Conservation (phyloP, 2,888 invertebrate species). For the Ceramica pisi region DNA sequence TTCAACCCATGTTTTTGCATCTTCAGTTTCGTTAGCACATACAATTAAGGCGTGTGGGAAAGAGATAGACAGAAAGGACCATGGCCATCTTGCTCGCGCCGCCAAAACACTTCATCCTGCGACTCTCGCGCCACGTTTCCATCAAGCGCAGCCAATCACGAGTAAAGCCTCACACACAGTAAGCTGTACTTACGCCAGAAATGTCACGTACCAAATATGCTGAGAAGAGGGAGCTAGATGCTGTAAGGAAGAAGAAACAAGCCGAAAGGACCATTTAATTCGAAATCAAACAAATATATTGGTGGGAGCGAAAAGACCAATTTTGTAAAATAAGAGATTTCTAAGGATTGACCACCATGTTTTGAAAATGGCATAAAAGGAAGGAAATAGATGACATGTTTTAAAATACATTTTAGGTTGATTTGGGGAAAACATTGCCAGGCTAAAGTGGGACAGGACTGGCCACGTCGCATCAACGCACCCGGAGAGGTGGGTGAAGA, state of each 20-base stretch:
- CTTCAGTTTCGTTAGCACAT: constrained; percentile 84
- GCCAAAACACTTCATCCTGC: constrained; percentile 79
- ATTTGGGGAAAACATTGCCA: no score
- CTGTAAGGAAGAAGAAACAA: background rate
- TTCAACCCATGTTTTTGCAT: constrained; percentile 63
- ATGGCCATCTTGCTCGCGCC: constrained; percentile 90
- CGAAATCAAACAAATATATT: background rate
- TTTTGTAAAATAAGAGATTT: background rate
- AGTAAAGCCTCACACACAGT: constrained; percentile 75
- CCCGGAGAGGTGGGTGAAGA: no score
- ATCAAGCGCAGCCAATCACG: constrained; percentile 74
- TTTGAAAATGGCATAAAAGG: background rate
- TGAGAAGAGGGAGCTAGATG: constrained; percentile 47
- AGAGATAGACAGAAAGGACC: constrained; percentile 82
- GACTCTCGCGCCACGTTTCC: constrained; percentile 73
- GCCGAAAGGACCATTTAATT: background rate
- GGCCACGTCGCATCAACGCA: no score
- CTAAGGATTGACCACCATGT: background rate
- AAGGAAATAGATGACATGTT: no score
- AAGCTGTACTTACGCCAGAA: constrained; percentile 78
- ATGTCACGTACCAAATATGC: constrained; percentile 76
- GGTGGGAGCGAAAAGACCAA: background rate
- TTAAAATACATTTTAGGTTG: no score
- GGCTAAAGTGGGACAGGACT: no score
- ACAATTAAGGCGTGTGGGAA: constrained; percentile 79